A percentile compares a stretch with the other conserved stretches of the same genome.
phyloP scores from a whole-genome alignment of 2,113 vertebrate genomes.

The Rafetus swinhoei region DNA sequence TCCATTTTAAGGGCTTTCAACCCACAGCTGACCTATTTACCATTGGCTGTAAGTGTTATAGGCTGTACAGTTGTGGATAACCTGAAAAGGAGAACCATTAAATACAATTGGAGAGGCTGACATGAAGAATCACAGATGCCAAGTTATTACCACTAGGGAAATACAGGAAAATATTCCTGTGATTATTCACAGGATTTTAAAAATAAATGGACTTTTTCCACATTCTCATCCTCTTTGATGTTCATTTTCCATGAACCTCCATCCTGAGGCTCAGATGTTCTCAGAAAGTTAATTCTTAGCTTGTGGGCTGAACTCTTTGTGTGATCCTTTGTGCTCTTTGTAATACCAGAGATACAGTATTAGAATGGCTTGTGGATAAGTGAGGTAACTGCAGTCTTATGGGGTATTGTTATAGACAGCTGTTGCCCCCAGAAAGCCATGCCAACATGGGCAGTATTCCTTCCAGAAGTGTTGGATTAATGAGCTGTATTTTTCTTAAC shows the following conservation, averaged over 20 bases:
- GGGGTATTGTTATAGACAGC: background rate
- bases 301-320: slow-evolving; percentile 38
- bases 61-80: background rate
- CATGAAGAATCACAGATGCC: background rate
- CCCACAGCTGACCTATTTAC: background rate
- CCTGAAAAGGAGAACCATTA: background rate
- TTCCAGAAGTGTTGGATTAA: background rate
- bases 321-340: background rate
- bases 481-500: background rate
- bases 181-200: slow-evolving; percentile 58
- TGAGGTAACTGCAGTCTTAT: background rate
- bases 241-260: slow-evolving; percentile 57
- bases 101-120: background rate
- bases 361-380: slow-evolving; percentile 33
- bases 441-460: background rate
- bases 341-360: slow-evolving; percentile 48
- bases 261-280: slow-evolving; percentile 46
- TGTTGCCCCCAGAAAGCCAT: background rate
- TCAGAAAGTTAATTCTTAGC: slow-evolving; percentile 62
- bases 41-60: background rate
- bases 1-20: background rate
- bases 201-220: slow-evolving; percentile 51
- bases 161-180: background rate
- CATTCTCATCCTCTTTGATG: slow-evolving; percentile 40
- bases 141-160: slow-evolving; percentile 36